Conservation (phyloP, 2,797 vertebrate species). For the Pampus argenteus region DNA sequence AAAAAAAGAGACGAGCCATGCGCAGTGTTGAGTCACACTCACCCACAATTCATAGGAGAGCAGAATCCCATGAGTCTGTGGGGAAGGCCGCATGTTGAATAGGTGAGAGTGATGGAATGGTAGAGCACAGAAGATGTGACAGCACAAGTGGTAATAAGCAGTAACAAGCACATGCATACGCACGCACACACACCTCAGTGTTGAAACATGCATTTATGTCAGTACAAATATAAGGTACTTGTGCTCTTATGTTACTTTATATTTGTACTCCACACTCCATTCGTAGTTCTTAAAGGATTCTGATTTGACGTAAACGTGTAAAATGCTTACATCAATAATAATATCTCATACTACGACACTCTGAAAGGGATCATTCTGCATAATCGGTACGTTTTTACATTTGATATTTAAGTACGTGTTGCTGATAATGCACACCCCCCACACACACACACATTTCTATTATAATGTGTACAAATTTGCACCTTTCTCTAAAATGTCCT, state of each 20-base stretch:
- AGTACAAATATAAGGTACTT: neutral
- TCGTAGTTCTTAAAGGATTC: neutral
- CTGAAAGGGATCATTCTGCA: neutral
- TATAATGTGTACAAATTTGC: too few relatives aligned
- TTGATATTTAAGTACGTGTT: too few relatives aligned
- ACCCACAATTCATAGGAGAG: constrained; percentile 86
- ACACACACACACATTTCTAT: too few relatives aligned
- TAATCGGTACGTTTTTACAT: neutral
- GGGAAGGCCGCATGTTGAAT: constrained; percentile 62
- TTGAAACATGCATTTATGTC: constrained; percentile 10
- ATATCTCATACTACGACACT: neutral
- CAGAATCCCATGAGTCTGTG: constrained; percentile 87
- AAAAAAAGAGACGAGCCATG: constrained; percentile 61
- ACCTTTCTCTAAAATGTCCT: too few relatives aligned
- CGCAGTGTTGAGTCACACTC: constrained; percentile 82
- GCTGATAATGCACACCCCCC: too few relatives aligned
- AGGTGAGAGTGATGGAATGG: constrained; percentile 70
- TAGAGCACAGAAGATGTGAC: constrained; percentile 61
- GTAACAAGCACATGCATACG: constrained; percentile 34
- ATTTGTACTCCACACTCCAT: neutral
- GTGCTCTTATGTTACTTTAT: neutral
- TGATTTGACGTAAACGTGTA: neutral
- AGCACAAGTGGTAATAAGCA: constrained; percentile 65
- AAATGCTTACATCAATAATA: too few relatives aligned
- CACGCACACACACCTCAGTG: constrained; percentile 16